phyloP scores from a whole-genome alignment of 2,888 invertebrate genomes.

The Leptura quadrifasciata region DNA sequence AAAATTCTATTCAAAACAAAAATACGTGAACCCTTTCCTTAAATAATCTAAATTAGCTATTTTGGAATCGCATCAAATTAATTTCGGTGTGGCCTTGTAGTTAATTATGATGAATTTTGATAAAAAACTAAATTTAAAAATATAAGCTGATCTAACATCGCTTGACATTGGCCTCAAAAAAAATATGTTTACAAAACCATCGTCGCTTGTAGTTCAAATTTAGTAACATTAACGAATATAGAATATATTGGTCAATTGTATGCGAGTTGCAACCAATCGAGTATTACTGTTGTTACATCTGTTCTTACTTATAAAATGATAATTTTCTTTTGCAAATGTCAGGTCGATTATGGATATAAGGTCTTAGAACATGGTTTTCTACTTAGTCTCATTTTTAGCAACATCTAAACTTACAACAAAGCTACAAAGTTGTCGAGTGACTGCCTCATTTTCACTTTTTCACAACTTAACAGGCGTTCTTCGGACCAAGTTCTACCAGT shows the following conservation, averaged over 20 bases:
- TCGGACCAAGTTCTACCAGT: conserved; percentile 4
- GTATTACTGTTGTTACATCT: conserved; percentile 23
- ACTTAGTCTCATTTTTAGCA: conserved; percentile 53
- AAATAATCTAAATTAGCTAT: conserved; percentile 31
- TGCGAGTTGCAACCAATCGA: conserved; percentile 7
- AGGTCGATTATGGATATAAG: conserved; percentile 60
- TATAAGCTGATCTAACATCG: conserved; percentile 33
- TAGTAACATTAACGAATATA: background rate
- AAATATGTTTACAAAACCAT: conserved; percentile 15
- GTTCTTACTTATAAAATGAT: background rate
- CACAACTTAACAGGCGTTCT: conserved; percentile 24
- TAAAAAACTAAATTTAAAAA: conserved; percentile 37
- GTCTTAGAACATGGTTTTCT: conserved; percentile 58
- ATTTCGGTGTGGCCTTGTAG: conserved; percentile 31
- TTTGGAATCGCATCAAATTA: conserved; percentile 16
- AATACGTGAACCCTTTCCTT: conserved; percentile 12
- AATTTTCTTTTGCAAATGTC: conserved; percentile 56
- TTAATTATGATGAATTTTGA: conserved; percentile 30
- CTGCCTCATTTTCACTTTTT: conserved; percentile 32
- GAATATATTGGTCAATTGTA: conserved; percentile 20
- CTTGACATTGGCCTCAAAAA: conserved; percentile 32
- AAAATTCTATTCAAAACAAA: conserved; percentile 2
- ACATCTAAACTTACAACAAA: conserved; percentile 19
- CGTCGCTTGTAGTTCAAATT: background rate
- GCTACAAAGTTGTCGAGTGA: background rate